phyloP scores from a whole-genome alignment of 2,888 invertebrate genomes.

The Drosophila pseudotalamancana region DNA sequence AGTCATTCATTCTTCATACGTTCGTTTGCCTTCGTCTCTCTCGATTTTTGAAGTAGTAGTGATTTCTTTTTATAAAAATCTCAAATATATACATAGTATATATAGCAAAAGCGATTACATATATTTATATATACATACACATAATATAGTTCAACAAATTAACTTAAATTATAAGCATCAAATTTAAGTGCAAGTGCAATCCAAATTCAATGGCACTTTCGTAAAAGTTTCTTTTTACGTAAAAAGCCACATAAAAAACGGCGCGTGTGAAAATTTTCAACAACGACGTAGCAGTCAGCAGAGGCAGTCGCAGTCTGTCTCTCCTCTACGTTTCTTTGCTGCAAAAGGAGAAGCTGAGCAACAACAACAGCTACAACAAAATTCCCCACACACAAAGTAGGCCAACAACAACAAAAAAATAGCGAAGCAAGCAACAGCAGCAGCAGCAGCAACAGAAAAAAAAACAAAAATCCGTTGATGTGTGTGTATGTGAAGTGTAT shows the following conservation, averaged over 20 bases:
- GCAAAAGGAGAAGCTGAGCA: constrained; percentile 63
- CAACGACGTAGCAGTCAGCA: constrained; percentile 54
- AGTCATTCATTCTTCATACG: constrained; percentile 55
- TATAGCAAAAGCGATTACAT: constrained; percentile 40
- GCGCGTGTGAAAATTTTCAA: constrained; percentile 77
- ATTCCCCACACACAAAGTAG: constrained; percentile 76
- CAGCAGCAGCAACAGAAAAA: constrained; percentile 39
- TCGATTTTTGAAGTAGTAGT: constrained; percentile 58
- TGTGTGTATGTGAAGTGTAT: constrained; percentile 49
- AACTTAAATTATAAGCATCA: constrained; percentile 26
- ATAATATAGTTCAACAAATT: constrained; percentile 50
- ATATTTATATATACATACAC: constrained; percentile 36
- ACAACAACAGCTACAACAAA: constrained; percentile 53
- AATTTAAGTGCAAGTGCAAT: constrained; percentile 53
- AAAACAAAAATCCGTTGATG: constrained; percentile 55
- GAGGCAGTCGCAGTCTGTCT: constrained; percentile 34
- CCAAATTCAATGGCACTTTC: constrained; percentile 46
- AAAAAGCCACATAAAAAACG: constrained; percentile 62
- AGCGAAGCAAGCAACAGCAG: constrained; percentile 53
- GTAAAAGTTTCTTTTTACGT: constrained; percentile 68
- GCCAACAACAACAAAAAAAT: constrained; percentile 75
- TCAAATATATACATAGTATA: constrained; percentile 57
- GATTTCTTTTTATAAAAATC: constrained; percentile 57
- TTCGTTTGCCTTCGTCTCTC: constrained; percentile 57
- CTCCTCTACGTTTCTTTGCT: constrained; percentile 50